phyloP scores from a whole-genome alignment of 1,140 invertebrate genomes.

The Diabrotica virgifera region DNA sequence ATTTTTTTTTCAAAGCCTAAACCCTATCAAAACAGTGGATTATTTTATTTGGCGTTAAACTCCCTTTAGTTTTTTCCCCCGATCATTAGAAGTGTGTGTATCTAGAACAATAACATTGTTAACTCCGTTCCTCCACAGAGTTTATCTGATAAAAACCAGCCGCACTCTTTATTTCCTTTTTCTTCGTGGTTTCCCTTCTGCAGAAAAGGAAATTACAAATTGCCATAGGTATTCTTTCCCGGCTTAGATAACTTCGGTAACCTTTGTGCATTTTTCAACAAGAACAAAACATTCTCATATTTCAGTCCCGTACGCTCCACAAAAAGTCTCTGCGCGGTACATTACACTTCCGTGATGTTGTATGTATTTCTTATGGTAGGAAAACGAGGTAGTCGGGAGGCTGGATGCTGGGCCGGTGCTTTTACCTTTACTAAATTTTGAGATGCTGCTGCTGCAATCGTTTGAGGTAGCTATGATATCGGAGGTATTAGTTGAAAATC shows the following conservation, averaged over 20 bases:
- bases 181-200: background rate
- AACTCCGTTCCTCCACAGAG: background rate
- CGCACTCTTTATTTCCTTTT: conserved; percentile 2
- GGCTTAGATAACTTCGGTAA: background rate
- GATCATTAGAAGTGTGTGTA: background rate
- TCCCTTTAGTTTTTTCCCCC: too few species aligned
- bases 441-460: too few species aligned
- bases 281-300: conserved; percentile 1
- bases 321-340: background rate
- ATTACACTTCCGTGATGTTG: background rate
- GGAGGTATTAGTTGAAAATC: too few species aligned
- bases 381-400: too few species aligned
- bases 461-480: too few species aligned
- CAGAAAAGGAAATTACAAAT: conserved; percentile 2
- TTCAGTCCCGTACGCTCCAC: background rate
- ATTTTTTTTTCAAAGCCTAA: too few species aligned
- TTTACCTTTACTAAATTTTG: too few species aligned
- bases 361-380: background rate
- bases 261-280: conserved; percentile 2
- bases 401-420: too few species aligned
- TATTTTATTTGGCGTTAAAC: too few species aligned
- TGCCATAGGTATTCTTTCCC: conserved; percentile 1
- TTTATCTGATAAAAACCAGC: background rate
- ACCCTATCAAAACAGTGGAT: too few species aligned
- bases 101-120: background rate